Evolutionary conservation across 2,113 vertebrate genomes (phyloP), one percentile per base, ranked within the genome.

Genomic region (Rana temporaria): DNA sequence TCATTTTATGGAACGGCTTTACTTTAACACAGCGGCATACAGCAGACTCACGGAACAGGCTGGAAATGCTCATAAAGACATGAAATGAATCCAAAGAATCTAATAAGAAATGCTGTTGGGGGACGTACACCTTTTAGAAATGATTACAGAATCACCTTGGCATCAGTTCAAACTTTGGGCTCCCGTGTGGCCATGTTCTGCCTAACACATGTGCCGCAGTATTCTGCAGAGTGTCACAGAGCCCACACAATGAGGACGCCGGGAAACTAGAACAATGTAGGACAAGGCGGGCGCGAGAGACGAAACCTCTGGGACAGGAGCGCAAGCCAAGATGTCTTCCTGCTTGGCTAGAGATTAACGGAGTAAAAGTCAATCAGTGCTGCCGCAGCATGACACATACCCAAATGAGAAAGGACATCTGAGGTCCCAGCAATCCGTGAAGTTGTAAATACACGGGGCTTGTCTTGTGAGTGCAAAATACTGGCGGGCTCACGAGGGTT

Each of bases 391-490:
- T 68, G 77, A 68, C 64, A 68, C 26, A 24, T 19, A 67, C 42
- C 64, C 77, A 79, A 79, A 79, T 79, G 67, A 79, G 77, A 79
- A 79, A 67, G 77, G 52, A 79, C 64, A 34, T 59, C 48, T 68
- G 77, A 79, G 77, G 48, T 79, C 19, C 64, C 64, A 56, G 77
- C 64, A 57, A 56, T 60, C 19, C 6, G 19, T 59, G 57, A 30
- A 74, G 68, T 22, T 59, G n/a, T n/a, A 22, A 77, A 63, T 64
- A 77, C 74, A 65, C 38, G 34, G 72, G 71, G 72, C n/a, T 60
- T 42, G 12, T 62, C 56, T 62, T 62, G 56, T 75, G 30, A 75
- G n/a, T 60, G 56, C 4, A 65, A 75, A 57, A 59, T 14, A 20
- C n/a, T 15, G 56, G 2, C n/a, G 32, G 56, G 1, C 34, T 57